Evolutionary conservation across 2,797 vertebrate species (phyloP), one percentile per base, ranked within the genome.

Genomic region (Hemitrygon akajei): DNA sequence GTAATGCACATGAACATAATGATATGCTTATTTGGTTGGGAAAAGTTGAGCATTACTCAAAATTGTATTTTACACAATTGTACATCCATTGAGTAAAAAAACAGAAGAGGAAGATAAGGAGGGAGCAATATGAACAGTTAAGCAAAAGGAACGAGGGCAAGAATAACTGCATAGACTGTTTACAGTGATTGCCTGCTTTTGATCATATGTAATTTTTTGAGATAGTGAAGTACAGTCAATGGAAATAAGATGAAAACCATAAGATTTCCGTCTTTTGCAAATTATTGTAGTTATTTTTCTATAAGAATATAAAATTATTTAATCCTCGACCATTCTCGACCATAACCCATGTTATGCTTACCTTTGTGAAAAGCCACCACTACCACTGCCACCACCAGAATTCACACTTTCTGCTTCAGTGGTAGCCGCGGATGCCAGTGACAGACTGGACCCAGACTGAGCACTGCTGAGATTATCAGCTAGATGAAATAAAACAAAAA

Each of bases 381-480:
- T 76, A 7, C 86, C 86, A 66, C 84, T 66, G 6, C 93, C 97
- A 66, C 98, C 98, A 79, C 98, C 98, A 0, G 98, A 99, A 95
- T 98, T 97, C 2, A 99, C 95, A 0, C 99, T 99, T 95, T 99
- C 99, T 0, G 98, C 97, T 93, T 99, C 99, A 0, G 98, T 99
- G 25, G 98, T 99, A 0, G 98, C 97, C 0, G 98, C 98, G 0
- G 99, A 99, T 22, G 98, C 98, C 97, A 99, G 95, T 30, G 99
- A 99, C 84, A 99, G 96, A 94, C 97, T 99, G 95, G 99, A 99
- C 94, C 98, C 99, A 27, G 98, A 99, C 94, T 99, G 98, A 93
- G 98, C 97, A 12, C 96, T 98, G 96, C 97, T 98, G 95, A 99
- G 95, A 94, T 98, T 98, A 95, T 99, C 98, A 80, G 97, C 98